phyloP scores from a whole-genome alignment of 92 coral and sea anemone genomes.

The Porites lobata region DNA sequence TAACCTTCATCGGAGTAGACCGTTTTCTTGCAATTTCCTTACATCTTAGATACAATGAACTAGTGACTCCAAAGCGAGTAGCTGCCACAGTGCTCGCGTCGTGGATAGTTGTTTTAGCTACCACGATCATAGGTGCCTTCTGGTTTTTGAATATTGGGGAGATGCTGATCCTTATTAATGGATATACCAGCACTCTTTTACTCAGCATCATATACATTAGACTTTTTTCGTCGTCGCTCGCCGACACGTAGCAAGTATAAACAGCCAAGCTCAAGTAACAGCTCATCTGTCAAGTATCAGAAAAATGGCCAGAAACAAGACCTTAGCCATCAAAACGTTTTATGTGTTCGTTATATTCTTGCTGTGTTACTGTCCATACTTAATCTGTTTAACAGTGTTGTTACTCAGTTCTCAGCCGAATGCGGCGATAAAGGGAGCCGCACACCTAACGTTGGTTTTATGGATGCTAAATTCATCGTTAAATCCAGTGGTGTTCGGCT shows the following conservation, averaged over 20 bases:
- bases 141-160: constrained; percentile 11
- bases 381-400: constrained; percentile 1
- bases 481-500: constrained; percentile 30
- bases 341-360: constrained; percentile 26
- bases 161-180: not conserved
- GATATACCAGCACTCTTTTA: constrained; percentile 1
- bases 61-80: constrained; percentile 29
- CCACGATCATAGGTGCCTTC: not conserved
- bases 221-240: constrained; percentile 27
- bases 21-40: constrained; percentile 28
- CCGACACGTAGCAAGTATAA: constrained; percentile 14
- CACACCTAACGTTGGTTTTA: not conserved
- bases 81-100: not conserved
- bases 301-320: constrained; percentile 10
- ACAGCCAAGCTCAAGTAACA: constrained; percentile 18
- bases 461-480: constrained; percentile 30
- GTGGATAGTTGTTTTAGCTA: not conserved
- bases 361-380: constrained; percentile 12
- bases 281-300: not conserved
- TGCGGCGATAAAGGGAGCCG: constrained; percentile 1
- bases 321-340: constrained; percentile 29
- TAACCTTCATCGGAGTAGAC: constrained; percentile 21
- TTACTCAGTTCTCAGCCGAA: constrained; percentile 4
- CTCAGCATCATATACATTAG: constrained; percentile 17
- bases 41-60: constrained; percentile 27